Evolutionary conservation across 2,113 vertebrate species (phyloP).

Genomic region (Semicossyphus pulcher): DNA sequence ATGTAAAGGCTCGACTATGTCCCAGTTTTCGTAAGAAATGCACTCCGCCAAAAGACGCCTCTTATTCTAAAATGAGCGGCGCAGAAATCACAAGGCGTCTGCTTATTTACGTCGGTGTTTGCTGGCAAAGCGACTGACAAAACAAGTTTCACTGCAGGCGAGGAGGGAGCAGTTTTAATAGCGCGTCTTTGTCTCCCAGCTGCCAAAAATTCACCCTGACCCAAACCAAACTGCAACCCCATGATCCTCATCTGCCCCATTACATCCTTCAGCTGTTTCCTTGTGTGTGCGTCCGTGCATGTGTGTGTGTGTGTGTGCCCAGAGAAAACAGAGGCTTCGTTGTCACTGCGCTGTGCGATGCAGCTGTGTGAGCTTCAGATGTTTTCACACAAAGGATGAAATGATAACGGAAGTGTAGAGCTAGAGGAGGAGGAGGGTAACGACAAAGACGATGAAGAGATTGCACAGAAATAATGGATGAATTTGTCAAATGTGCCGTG

Average conservation of each 20-base stretch:
- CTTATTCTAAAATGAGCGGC: conserved; percentile 13
- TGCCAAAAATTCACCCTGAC: conserved; percentile 73
- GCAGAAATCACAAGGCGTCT: conserved; percentile 58
- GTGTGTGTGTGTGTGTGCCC: conserved; percentile 34
- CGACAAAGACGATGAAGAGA: conserved; percentile 17
- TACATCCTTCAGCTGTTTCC: conserved; percentile 83
- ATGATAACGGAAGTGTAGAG: conserved; percentile 45
- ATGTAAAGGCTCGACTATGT: neutral
- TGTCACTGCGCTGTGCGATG: conserved; percentile 59
- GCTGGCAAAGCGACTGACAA: conserved; percentile 57
- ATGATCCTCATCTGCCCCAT: conserved; percentile 85
- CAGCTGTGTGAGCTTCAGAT: conserved; percentile 74
- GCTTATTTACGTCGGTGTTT: conserved; percentile 20
- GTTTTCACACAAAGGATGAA: conserved; percentile 70
- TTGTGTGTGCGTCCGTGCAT: conserved; percentile 8
- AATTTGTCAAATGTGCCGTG: conserved; percentile 6
- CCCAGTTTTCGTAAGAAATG: neutral
- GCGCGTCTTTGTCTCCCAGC: conserved; percentile 72
- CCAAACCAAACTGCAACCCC: conserved; percentile 77
- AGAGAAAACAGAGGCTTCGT: conserved; percentile 70
- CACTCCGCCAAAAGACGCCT: neutral
- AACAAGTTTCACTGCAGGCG: conserved; percentile 56
- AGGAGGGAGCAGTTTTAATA: conserved; percentile 60
- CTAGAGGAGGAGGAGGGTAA: conserved; percentile 2
- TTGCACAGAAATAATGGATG: conserved; percentile 2